phyloP scores from a whole-genome alignment of 2,113 vertebrate genomes.

The Heteronetta atricapilla region DNA sequence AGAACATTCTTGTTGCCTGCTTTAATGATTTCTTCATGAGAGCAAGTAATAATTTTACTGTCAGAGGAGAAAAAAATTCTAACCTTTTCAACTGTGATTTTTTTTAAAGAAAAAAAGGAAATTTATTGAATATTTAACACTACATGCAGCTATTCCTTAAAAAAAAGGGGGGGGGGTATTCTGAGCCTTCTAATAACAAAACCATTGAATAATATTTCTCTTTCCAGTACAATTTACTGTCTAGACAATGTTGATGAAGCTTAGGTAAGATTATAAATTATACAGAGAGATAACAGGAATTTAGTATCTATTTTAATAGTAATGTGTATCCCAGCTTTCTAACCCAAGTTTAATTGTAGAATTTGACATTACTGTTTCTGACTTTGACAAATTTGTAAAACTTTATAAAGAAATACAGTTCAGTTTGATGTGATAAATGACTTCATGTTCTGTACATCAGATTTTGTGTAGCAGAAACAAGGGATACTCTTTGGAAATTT shows the following conservation, averaged over 20 bases:
- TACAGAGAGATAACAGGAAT: background rate
- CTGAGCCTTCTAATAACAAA: background rate
- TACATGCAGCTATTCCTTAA: background rate
- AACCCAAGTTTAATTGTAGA: background rate
- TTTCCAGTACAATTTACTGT: background rate
- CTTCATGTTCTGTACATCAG: background rate
- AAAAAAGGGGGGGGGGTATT: background rate
- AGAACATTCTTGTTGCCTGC: constrained; percentile 59
- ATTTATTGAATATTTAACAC: background rate
- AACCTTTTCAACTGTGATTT: background rate
- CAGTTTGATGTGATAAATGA: background rate
- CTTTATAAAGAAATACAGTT: background rate
- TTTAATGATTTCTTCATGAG: background rate
- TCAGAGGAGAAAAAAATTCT: background rate
- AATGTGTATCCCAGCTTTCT: background rate
- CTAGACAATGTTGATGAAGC: background rate
- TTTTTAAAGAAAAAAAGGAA: background rate
- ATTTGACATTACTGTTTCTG: background rate
- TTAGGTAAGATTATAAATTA: background rate
- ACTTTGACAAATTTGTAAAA: background rate
- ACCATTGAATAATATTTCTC: background rate
- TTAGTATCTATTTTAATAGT: background rate
- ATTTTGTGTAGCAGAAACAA: background rate
- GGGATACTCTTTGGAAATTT: background rate
- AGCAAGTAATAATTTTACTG: background rate